A percentile compares a stretch with the other conserved stretches of the same genome.
Evolutionary conservation across 2,113 vertebrate genomes (phyloP).

Genomic region (Aphyosemion australe): DNA sequence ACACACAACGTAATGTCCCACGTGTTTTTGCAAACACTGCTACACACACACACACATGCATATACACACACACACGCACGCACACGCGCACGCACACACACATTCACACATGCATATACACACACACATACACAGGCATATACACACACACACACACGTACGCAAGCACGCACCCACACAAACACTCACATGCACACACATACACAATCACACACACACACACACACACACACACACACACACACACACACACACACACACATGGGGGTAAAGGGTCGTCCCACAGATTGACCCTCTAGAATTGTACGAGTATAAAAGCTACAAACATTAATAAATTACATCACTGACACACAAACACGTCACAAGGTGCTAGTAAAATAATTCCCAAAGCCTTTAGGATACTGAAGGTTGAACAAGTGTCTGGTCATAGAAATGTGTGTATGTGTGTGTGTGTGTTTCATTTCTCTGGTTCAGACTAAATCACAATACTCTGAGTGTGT

Average conservation of each 20-base stretch:
- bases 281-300: constrained; percentile 90
- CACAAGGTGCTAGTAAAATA: constrained; percentile 99
- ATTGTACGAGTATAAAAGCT: constrained; percentile 99
- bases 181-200: background rate
- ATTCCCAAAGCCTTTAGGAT: constrained; percentile 87
- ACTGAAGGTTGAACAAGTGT: constrained; percentile 91
- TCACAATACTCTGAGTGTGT: constrained; percentile 82
- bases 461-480: constrained; percentile 71
- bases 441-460: constrained; percentile 44
- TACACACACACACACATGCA: too few relatives aligned
- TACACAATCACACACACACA: too few relatives aligned
- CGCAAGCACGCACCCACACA: background rate
- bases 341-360: constrained; percentile 99
- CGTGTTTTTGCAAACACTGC: too few relatives aligned
- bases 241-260: too few relatives aligned
- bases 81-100: too few relatives aligned
- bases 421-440: constrained; percentile 83
- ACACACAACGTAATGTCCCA: too few relatives aligned
- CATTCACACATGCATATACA: too few relatives aligned
- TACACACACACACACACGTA: too few relatives aligned
- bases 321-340: constrained; percentile 99
- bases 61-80: too few relatives aligned
- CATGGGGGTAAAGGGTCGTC: constrained; percentile 54
- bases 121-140: too few relatives aligned
- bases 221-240: too few relatives aligned